These are phyloP conservation scores for Gymnarchus niloticus DNA, from an alignment of 2,113 vertebrate genomes.

Conservation along the genomic window DNA sequence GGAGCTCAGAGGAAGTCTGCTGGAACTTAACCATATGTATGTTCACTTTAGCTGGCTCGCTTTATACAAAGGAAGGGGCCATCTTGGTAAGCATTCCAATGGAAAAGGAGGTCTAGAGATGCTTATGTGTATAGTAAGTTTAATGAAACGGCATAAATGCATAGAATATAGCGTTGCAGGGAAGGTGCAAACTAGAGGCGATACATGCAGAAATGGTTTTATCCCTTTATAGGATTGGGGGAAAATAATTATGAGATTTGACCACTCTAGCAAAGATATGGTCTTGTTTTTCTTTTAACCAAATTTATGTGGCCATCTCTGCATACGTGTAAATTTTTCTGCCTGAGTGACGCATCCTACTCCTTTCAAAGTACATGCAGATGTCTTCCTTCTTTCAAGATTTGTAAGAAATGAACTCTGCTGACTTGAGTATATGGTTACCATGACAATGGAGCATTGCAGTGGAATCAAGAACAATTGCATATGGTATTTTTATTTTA, in stretches of 20 bases:
- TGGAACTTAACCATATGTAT: background rate
- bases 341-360: background rate
- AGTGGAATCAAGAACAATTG: background rate
- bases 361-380: background rate
- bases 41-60: background rate
- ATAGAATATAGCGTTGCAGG: background rate
- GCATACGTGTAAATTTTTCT: background rate
- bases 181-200: no score
- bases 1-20: background rate
- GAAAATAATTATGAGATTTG: background rate
- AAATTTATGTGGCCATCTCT: background rate
- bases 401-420: background rate
- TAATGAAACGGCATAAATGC: background rate
- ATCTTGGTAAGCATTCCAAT: background rate
- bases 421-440: background rate
- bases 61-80: background rate
- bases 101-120: no score
- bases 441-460: slow-evolving; percentile 4
- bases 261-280: background rate
- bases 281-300: background rate
- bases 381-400: background rate
- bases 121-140: background rate
- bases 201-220: no score
- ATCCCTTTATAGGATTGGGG: background rate
- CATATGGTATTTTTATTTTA: background rate